Evolutionary conservation across 2,888 invertebrate species (phyloP), one percentile per base, ranked within the genome.

Genomic region (Actias luna): DNA sequence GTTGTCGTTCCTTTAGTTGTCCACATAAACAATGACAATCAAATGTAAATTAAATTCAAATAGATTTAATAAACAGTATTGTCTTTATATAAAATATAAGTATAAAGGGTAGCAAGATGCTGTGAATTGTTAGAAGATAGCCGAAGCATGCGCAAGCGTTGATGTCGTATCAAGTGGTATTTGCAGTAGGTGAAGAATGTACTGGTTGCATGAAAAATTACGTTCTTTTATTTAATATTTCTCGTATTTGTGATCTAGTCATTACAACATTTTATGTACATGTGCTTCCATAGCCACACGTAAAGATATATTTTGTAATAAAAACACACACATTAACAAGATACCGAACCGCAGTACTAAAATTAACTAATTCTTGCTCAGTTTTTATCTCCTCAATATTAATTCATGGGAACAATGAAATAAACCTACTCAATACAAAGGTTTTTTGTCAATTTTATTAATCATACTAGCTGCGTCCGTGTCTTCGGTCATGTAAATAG

Each of bases 121-220:
- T 69, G 50, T 68, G 67, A 69, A 72, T 68, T 70, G 71, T 69
- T 69, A 66, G 70, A 61, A 25, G 1, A 12, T 22, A 25, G 46
- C 4, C 27, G 29, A n/a, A 57, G 61, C 72, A 70, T 70, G 66
- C 66, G 69, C 70, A 64, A 65, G 69, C 76, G 22, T 50, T 22
- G 46, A 50, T 72, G 73, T 73, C 72, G 66, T 71, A 75, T 75
- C 69, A 73, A 77, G 71, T 72, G 69, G 65, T 68, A 67, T 66
- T 50, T 22, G 46, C 46, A 50, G 46, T 50, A 25, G 46, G 46
- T 25, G 25, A 10, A 25, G 25, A 65, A 65, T 35, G 70, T 77
- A 80, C 69, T 25, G 69, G 12, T 0, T 36, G 72, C 73, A 78
- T 62, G 74, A 68, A 65, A 69, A 67, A 58, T 35, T 29, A 46